These are phyloP conservation scores for Platycercus adscitus DNA, from an alignment of 2,113 vertebrate species.

Conservation along the genomic window DNA sequence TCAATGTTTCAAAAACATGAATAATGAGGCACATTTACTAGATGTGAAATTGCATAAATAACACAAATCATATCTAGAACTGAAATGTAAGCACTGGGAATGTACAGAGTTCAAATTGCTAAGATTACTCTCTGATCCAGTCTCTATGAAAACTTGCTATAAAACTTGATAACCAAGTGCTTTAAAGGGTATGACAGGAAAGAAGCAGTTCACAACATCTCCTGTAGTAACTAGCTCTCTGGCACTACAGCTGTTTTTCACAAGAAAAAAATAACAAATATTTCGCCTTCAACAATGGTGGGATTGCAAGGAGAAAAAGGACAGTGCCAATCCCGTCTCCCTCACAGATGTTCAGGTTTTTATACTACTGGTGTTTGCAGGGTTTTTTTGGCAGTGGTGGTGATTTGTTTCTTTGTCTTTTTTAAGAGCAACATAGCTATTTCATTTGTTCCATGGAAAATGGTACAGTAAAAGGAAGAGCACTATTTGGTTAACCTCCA, in stretches of 20 bases:
- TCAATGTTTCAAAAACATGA: accelerated
- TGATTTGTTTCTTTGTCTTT: background rate
- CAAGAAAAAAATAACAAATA: background rate
- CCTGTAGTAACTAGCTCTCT: background rate
- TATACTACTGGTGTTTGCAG: accelerated
- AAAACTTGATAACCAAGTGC: background rate
- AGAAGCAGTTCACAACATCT: background rate
- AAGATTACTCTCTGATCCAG: background rate
- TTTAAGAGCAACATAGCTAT: background rate
- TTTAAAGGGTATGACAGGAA: background rate
- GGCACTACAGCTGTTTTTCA: background rate
- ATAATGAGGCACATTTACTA: background rate
- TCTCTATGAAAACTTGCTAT: background rate
- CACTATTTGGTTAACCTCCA: background rate
- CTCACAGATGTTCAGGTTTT: background rate
- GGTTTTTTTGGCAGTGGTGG: background rate
- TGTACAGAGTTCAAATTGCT: accelerated
- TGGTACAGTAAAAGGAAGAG: background rate
- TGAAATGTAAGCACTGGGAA: background rate
- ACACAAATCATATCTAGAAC: background rate
- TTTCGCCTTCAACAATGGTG: background rate
- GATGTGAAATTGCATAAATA: background rate
- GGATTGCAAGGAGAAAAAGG: background rate
- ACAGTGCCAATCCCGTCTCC: background rate
- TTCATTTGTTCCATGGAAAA: background rate